Base-by-base conservation (phyloP, 2,888 invertebrate species). In the Auanema sp. region DNA sequence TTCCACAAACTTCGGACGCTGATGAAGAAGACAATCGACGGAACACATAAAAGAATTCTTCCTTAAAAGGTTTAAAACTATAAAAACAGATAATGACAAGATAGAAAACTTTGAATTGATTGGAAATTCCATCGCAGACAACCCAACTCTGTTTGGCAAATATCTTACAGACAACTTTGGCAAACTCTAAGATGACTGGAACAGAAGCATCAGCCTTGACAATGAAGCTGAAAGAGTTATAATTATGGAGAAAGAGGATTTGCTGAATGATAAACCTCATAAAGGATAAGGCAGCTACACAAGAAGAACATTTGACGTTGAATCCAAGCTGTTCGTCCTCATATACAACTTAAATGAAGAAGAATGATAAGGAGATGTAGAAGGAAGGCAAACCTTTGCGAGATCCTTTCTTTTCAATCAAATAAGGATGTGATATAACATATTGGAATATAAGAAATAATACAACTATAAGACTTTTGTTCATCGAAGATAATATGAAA, bases 21-120 rank as follows among this genome's bases (percentile, higher is more conserved):
- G 69, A 65, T 16, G 60, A 52, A n/a, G 43, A 47, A 10, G 69
- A 69, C 2, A 81, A 62, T 42, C 72, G 69, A 8, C 77, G 75
- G 54, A 81, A 71, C 5, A 81, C 81, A 64, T 81, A 81, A 65
- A 81, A 71, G 60, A 82, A 79, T 50, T 77, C 73, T 12, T 78
- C 81, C 80, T 82, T 55, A 47, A 79, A 66, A 40, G 4, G 6
- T 10, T 33, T 10, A 16, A 42, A 2, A 55, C 4, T 55, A 16
- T 14, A 24, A 16, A 55, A 21, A 16, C 11, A 10, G 18, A 52
- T 23, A 5, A 33, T 33, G 8, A 33, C 33, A 33, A n/a, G n/a
- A n/a, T n/a, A n/a, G n/a, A 59, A 58, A n/a, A 76, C 79, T 58
- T 71, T 58, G 55, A 83, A 82, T 55, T 82, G 82, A 1, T 74